Base-by-base conservation (phyloP, 2,797 vertebrate genomes). In the Botia kubotai region DNA sequence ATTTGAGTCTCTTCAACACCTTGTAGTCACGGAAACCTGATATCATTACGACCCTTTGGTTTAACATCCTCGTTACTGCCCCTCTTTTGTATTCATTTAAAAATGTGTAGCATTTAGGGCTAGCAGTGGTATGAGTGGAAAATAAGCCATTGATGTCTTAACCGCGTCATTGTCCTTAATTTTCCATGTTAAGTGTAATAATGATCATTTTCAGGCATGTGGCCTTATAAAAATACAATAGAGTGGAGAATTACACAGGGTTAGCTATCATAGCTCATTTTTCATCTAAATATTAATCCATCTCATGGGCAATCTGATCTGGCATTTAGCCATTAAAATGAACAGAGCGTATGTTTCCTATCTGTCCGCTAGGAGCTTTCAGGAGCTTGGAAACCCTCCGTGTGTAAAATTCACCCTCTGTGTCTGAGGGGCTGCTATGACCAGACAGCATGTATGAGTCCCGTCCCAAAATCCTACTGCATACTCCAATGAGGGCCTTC, bases 391-490 rank as follows among this genome's bases (percentile, higher is more conserved):
- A 89, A 78, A 87, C 82, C 89, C 91, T 92, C 80, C 89, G 87
- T 36, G 91, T 53, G 19, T 90, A 91, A 81, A 90, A 90, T 72
- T 93, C 88, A 0, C 91, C 92, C 33, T 33, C 33, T 48, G 90
- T 91, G 82, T 94, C 93, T 0, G 94, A 88, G 21, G 91, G 94
- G 80, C 92, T 94, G 90, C 92, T 94, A 90, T 92, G 91, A 72
- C 90, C 87, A 0, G 94, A 93, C 6, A 91, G 89, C 0, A 91
- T 92, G 87, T 92, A 92, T 3, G 79, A 89, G 79, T 93, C 90
- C 57, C 93, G 93, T 67, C 92, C 89, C 75, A 94, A 77, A 19
- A 95, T 83, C 55, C 90, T 88, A 29, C 90, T 89, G 89, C 93
- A 88, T 2, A 95, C 86, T 72, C 88, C 77, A 29, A 93, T 91